Percentiles rank a stretch among this genome's conserved stretches.
These are phyloP conservation scores for Paedocypris sp. DNA, from an alignment of 2,113 vertebrate genomes.

Conservation along the genomic window DNA sequence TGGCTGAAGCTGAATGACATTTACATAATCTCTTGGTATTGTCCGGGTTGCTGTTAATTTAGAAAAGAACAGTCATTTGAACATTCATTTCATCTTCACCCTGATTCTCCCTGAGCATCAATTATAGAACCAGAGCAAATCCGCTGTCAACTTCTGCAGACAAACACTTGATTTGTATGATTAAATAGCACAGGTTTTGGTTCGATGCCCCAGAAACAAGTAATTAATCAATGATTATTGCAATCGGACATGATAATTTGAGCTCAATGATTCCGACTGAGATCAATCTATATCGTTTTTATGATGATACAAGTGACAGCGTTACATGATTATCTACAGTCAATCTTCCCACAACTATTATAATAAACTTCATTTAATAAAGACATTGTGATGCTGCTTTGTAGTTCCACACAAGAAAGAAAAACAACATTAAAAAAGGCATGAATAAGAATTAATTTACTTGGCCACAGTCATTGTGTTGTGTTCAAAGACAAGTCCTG, in stretches of 20 bases:
- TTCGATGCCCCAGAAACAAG: background rate
- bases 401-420: too few species aligned
- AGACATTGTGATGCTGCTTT: too few species aligned
- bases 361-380: too few species aligned
- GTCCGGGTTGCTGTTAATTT: background rate
- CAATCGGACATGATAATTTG: conserved; percentile 7
- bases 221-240: conserved; percentile 32
- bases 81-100: conserved; percentile 1
- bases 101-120: background rate
- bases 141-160: background rate
- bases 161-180: conserved; percentile 16
- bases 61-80: background rate
- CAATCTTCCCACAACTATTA: too few species aligned
- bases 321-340: too few species aligned
- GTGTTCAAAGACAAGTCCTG: too few species aligned
- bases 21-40: conserved; percentile 6
- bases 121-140: background rate
- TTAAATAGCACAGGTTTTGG: conserved; percentile 38
- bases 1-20: background rate
- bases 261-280: conserved; percentile 9
- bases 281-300: too few species aligned
- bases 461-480: too few species aligned
- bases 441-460: too few species aligned
- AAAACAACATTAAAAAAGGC: too few species aligned
- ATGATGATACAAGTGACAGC: too few species aligned